Evolutionary conservation across 2,888 invertebrate species (phyloP), one percentile per base, ranked within the genome.

Genomic region (Cryptus armator): DNA sequence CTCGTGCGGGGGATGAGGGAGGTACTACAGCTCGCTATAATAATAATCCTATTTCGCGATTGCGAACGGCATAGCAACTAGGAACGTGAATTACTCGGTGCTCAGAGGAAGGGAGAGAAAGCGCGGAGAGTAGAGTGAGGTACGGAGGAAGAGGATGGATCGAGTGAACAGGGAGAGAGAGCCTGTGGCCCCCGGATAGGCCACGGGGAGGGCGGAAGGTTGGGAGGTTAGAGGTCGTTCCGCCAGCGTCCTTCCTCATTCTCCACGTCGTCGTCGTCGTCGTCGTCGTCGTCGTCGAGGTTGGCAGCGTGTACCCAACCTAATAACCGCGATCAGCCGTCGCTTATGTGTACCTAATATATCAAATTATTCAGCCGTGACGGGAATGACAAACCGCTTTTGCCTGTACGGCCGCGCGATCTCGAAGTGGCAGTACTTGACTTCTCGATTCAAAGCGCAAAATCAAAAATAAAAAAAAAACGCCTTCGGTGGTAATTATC

Each of bases 261-360:
- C 64, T 59, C 77, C 44, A 14, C 68, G 70, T 62, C 68, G 16
- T 37, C 78, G 19, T 62, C 51, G 51, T 67, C 72, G 56, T 62
- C 64, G n/a, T 37, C 80, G n/a, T n/a, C n/a, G 77, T 85, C 75
- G 51, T 83, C 66, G 59, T 53, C 19, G 84, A 84, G 87, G 89
- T 89, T 89, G 89, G 89, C 88, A 89, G 89, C 89, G 88, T 89
- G 89, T 91, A 90, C 89, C 89, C 92, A 92, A 93, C 92, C 92
- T 92, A 93, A 93, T 93, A 93, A 92, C 91, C 91, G 90, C 92
- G 92, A 93, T 93, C 92, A 93, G 92, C 91, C 92, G 91, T 91
- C 92, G 92, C 91, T 92, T 92, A 92, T 92, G 92, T 92, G 91
- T 92, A 90, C 91, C 90, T 92, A 93, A 92, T 92, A 91, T 91